These are phyloP conservation scores for Pelecanus crispus DNA, from an alignment of 2,113 vertebrate species.

Conservation along the genomic window DNA sequence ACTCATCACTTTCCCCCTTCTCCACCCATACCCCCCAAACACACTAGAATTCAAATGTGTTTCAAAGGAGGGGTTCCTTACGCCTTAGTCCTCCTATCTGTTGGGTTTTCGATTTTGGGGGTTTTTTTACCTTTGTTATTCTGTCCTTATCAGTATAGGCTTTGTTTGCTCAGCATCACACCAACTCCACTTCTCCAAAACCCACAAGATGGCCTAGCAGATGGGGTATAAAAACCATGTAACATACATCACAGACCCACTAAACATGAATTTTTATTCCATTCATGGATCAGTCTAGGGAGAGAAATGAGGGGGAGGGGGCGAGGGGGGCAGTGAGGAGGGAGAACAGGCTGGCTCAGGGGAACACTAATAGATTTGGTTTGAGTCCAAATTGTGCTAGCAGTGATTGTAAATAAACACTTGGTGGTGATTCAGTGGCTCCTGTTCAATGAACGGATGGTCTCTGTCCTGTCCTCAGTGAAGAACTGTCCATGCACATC, in stretches of 20 bases:
- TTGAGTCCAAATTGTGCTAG: neutral
- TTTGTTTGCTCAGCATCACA: neutral
- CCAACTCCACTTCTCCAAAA: neutral
- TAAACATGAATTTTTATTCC: neutral
- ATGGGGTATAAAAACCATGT: neutral
- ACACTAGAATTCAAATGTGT: neutral
- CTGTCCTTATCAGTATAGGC: neutral
- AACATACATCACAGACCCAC: neutral
- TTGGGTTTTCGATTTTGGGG: neutral
- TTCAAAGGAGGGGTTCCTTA: neutral
- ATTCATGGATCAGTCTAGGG: neutral
- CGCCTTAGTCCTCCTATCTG: neutral
- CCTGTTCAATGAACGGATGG: neutral
- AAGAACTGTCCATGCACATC: neutral
- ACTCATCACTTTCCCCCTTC: neutral
- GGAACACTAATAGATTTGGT: neutral
- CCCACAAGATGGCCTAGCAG: neutral
- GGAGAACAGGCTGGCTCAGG: neutral
- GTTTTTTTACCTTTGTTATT: neutral
- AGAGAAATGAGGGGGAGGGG: neutral
- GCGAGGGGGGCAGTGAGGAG: neutral
- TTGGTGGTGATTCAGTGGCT: neutral
- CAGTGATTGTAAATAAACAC: neutral
- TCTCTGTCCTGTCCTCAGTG: neutral
- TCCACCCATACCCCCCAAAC: neutral